Percentiles rank a stretch among this genome's conserved stretches.
Conservation (phyloP, 2,888 invertebrate species). For the Stenodema calcarata region DNA sequence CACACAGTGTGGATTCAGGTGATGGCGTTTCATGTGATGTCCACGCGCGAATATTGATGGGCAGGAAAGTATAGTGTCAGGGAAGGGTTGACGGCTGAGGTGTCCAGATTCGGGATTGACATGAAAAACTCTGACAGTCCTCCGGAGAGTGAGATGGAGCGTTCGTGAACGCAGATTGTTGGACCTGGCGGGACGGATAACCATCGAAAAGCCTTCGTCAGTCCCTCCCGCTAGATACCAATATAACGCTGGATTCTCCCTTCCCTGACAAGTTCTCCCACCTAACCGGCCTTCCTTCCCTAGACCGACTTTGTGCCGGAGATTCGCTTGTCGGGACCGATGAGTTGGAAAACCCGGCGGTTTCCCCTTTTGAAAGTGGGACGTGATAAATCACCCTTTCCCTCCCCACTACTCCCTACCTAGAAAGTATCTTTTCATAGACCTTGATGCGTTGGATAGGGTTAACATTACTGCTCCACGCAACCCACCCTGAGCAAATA, state of each 20-base stretch:
- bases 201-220: not conserved
- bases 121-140: not conserved
- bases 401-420: not conserved
- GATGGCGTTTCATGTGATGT: not conserved
- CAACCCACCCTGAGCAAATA: slow-evolving; percentile 16
- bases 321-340: slow-evolving; percentile 22
- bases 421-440: slow-evolving; percentile 27
- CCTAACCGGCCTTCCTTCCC: slow-evolving; percentile 4
- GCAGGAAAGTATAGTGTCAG: not conserved
- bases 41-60: not conserved
- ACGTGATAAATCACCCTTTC: slow-evolving; percentile 25
- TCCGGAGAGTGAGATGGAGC: not conserved
- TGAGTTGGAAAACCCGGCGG: slow-evolving; percentile 30
- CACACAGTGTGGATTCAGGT: not conserved
- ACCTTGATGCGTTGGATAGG: slow-evolving; percentile 26
- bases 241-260: not conserved
- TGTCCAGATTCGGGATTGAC: not conserved
- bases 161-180: not conserved
- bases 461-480: slow-evolving; percentile 12
- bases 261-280: slow-evolving; percentile 1
- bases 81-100: not conserved
- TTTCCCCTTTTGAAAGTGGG: slow-evolving; percentile 23
- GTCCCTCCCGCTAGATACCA: not conserved
- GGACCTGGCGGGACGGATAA: slow-evolving; percentile 7
- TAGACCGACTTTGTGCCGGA: slow-evolving; percentile 15